Base-by-base conservation (phyloP, 1,140 invertebrate genomes). In the Andricus grossulariae region DNA sequence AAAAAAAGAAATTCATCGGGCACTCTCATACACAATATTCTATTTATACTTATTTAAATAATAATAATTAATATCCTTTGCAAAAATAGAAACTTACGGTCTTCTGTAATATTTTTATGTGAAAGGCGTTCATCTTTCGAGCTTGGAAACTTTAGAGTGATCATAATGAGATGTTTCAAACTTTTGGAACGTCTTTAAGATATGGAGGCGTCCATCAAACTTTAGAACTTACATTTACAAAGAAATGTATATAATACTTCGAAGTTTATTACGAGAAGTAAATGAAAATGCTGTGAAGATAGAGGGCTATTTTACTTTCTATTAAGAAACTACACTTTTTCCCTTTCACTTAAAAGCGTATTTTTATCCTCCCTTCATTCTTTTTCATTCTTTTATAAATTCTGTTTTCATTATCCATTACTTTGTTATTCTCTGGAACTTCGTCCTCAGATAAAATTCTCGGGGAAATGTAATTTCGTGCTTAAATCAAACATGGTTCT, bases 91-190 rank as follows among this genome's bases (percentile, higher is more conserved):
- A 66, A 66, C 32, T 66, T 39, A 45, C 39, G 16, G 25, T 66
- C 11, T 55, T 54, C 39, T 39, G 60, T 66, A 39, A 66, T 66
- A 66, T 66, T 66, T 66, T 66, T 39, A 66, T 66, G 15, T 32
- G 32, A 39, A 39, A 66, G 60, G 60, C 60, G 32, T 21, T 66
- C 60, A 32, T 45, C 25, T 39, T 66, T 45, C 8, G 60, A 66
- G 32, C 60, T 66, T 66, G n/a, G 32, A 66, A 66, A 66, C 60
- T 66, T 66, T 66, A 32, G 39, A 66, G 25, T 66, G 32, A 66
- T 66, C 25, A 66, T 39, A 21, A 66, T 45, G 60, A 66, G 60
- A 66, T 66, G 60, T 66, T 66, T 21, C 13, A 32, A 66, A 66
- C 25, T 66, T 66, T 66, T 66, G 25, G 39, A 66, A 66, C 60